Percentiles rank a stretch among this genome's conserved stretches.
phyloP scores from a whole-genome alignment of 2,113 vertebrate genomes.

The Vombatus ursinus region DNA sequence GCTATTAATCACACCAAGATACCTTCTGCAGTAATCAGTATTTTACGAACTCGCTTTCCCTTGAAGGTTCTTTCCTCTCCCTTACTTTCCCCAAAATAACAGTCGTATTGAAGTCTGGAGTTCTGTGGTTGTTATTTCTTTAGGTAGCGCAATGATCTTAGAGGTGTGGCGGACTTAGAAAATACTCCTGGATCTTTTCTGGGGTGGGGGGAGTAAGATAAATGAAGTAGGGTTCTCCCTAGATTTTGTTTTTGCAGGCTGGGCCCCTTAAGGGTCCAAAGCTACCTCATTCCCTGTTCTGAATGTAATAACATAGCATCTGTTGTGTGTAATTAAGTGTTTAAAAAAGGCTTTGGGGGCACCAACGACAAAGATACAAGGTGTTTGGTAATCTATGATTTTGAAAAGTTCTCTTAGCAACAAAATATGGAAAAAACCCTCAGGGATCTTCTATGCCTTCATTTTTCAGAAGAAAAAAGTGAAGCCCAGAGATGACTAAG shows the following conservation, averaged over 20 bases:
- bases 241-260: background rate
- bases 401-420: background rate
- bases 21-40: slow-evolving; percentile 54
- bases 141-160: background rate
- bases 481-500: background rate
- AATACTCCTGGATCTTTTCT: slow-evolving; percentile 8
- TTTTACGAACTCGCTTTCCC: slow-evolving; percentile 70
- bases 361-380: background rate
- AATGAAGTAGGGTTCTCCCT: background rate
- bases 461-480: background rate
- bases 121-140: slow-evolving; percentile 54
- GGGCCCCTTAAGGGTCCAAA: background rate
- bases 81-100: slow-evolving; percentile 49
- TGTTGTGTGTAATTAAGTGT: background rate
- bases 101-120: slow-evolving; percentile 64
- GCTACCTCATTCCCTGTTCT: background rate
- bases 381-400: background rate
- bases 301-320: background rate
- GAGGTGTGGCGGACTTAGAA: background rate
- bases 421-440: background rate
- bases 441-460: background rate
- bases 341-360: background rate
- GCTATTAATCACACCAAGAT: slow-evolving; percentile 64
- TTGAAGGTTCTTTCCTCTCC: slow-evolving; percentile 59
- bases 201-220: slow-evolving; percentile 23